Conservation (phyloP, 2,113 vertebrate genomes). For the Syngnathus typhle region DNA sequence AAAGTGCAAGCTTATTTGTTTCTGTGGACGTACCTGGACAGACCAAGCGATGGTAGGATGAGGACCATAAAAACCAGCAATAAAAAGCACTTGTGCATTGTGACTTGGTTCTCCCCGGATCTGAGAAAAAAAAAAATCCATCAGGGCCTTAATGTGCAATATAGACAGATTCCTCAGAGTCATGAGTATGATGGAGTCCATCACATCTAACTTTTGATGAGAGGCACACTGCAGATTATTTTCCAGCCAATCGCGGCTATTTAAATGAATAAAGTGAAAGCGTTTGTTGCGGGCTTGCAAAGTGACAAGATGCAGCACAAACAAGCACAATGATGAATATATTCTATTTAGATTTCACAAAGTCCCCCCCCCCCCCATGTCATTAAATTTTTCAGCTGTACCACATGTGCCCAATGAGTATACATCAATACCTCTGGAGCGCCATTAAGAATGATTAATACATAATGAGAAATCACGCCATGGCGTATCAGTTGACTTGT, state of each 20-base stretch:
- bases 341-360: neutral
- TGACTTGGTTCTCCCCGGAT: slow-evolving; percentile 86
- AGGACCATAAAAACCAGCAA: slow-evolving; percentile 96
- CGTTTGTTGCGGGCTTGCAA: too few species aligned
- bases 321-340: neutral
- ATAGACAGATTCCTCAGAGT: neutral
- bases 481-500: slow-evolving; percentile 23
- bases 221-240: too few species aligned
- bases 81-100: slow-evolving; percentile 93
- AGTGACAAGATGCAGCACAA: too few species aligned
- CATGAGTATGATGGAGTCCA: too few species aligned
- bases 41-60: slow-evolving; percentile 89
- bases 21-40: slow-evolving; percentile 79
- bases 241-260: too few species aligned
- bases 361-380: neutral
- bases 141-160: neutral
- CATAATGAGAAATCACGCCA: slow-evolving; percentile 4
- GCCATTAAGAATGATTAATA: neutral
- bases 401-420: neutral
- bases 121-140: slow-evolving; percentile 55
- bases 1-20: neutral
- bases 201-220: too few species aligned
- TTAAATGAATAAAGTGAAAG: too few species aligned
- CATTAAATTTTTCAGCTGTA: too few species aligned
- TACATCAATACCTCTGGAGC: neutral